phyloP scores from a whole-genome alignment of 2,113 vertebrate species.

The Lamprotornis superbus region DNA sequence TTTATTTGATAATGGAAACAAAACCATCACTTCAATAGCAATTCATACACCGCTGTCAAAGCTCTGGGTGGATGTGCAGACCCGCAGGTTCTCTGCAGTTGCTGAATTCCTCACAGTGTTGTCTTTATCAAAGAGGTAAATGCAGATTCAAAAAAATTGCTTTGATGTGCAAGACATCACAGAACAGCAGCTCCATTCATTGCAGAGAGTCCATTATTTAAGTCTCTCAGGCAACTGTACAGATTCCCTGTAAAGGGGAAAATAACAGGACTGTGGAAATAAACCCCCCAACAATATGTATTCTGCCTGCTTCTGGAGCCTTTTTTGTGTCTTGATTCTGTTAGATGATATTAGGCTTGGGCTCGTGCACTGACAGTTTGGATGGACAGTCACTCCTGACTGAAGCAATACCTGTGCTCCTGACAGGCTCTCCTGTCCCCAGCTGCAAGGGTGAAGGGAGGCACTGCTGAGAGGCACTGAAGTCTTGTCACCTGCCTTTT shows the following conservation, averaged over 20 bases:
- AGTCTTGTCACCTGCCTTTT: neutral
- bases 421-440: neutral
- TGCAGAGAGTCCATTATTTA: constrained; percentile 35
- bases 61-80: neutral
- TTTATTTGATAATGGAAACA: neutral
- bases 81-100: neutral
- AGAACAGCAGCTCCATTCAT: constrained; percentile 25
- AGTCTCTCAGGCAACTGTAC: constrained; percentile 12
- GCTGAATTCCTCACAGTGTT: constrained; percentile 18
- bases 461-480: neutral
- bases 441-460: neutral
- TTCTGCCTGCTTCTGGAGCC: neutral
- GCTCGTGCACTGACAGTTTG: neutral
- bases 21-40: neutral
- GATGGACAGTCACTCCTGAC: neutral
- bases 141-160: constrained; percentile 24
- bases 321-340: neutral
- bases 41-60: neutral
- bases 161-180: constrained; percentile 43
- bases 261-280: neutral
- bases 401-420: neutral
- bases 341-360: neutral
- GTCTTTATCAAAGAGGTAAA: constrained; percentile 50
- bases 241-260: neutral
- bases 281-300: neutral